Base-by-base conservation (phyloP, 2,888 invertebrate species). In the Allygus modestus region DNA sequence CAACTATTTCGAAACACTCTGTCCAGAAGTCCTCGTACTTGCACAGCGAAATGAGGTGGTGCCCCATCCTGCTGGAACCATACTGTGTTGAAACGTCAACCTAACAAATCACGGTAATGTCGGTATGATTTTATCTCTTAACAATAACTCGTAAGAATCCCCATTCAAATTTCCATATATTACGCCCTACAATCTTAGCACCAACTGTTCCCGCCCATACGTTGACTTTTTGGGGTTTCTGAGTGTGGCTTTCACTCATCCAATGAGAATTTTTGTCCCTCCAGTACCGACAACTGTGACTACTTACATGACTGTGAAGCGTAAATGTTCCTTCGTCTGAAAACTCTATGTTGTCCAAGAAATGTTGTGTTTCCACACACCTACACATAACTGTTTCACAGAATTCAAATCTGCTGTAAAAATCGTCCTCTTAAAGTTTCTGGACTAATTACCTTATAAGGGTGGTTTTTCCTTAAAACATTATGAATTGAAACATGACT, bases 201-300 rank as follows among this genome's bases (percentile, higher is more conserved):
- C 71, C 71, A 26, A 71, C 28, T 31, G 28, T 51, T 20, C 85
- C 86, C 51, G 82, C 84, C 85, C 83, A 84, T 23, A 85, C 81
- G 31, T 85, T 86, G 15, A 83, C 1, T 33, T 85, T 85, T 71
- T 84, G 61, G 20, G 83, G 84, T 12, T 83, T 51, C 65, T 86
- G 84, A 26, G 83, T 82, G 41, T 83, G 82, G 20, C 12, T 23
- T n/a, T 85, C 83, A 0, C 46, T 0, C 9, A 31, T 46, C 84
- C 81, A 33, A 58, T 75, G 75, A 28, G 77, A 54, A 61, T 77
- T 73, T 12, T 75, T 17, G 12, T 73, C 23, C 12, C 51, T 54
- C 77, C 85, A 85, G 77, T 82, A 83, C 46, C 79, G 61, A 17
- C 28, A 77, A 43, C 85, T 85, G 41, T 83, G 83, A 23, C 51